Evolutionary conservation across 2,113 vertebrate genomes (phyloP), one percentile per base, ranked within the genome.

Genomic region (Paramormyrops kingsleyae): DNA sequence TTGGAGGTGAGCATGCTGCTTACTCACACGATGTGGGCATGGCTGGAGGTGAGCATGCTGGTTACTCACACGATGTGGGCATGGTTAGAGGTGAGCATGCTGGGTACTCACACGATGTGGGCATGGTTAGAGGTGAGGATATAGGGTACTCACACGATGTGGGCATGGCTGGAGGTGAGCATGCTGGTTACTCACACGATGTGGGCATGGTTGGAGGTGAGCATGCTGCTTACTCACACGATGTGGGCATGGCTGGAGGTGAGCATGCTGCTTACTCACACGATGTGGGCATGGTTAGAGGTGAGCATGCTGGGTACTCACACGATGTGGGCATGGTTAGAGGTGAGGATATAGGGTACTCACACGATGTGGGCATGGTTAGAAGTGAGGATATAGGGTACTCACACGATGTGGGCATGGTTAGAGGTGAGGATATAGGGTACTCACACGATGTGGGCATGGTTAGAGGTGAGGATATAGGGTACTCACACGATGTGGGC

Each of bases 371-470:
- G 99, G 94, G 97, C 97, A n/a, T 77, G 62, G 3, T 31, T n/a
- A n/a, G n/a, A n/a, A n/a, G n/a, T n/a, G n/a, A n/a, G n/a, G n/a
- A n/a, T n/a, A n/a, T n/a, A n/a, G 46, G 2, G 49, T 94, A 98
- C 98, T 97, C 5, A 47, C 44, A 99, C 97, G 88, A 98, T 42
- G 1, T 50, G 83, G 27, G 52, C 5, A 12, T 46, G 77, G 5
- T 5, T 62, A 19, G 62, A 31, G 8, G 47, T 59, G 44, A 53
- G 74, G 49, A 59, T 56, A 31, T 3, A 13, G 17, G 8, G 42
- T 94, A 99, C 98, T 97, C 95, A 99, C 99, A 99, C 97, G 88
- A 98, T 97, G 91, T 99, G 99, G 94, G 97, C 97, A 47, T 46
- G 87, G 5, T 5, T 62, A 12, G 62, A 31, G 13, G 47, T 59